Base-by-base conservation (phyloP, 2,888 invertebrate species). In the Caenorhabditis sp. region DNA sequence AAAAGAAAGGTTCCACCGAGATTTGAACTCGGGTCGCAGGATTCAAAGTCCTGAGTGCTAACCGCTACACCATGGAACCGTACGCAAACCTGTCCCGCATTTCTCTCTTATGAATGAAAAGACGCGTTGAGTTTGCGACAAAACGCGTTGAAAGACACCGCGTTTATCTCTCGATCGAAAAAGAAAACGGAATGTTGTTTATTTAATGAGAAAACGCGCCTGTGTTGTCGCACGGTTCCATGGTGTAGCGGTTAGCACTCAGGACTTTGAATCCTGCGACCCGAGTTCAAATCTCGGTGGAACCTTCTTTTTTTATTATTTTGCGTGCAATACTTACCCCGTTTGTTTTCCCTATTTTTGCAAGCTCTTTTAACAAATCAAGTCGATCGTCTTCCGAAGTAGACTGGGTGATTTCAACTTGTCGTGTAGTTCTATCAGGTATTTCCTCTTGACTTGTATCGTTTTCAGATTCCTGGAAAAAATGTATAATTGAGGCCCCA, bases 201-300 rank as follows among this genome's bases (percentile, higher is more conserved):
- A 21, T 53, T 53, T 21, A 55, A 55, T 55, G 8, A 3, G 17
- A 8, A 55, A 26, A 26, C 24, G 24, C 53, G 21, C 21, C 12
- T 53, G 23, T 21, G 23, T 19, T 36, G 14, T 37, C 5, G 10
- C 31, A 17, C 62, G 70, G 76, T 76, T 76, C 71, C 76, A 76
- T 78, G 80, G 80, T 78, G 80, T 80, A 80, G 78, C 72, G 78
- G 76, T 80, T 78, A 80, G 78, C 80, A 80, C 78, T 76, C 75
- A 76, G 76, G 78, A 78, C 78, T 80, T 68, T 78, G 74, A 78
- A 78, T 77, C 79, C 79, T 76, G 79, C 76, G 78, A 78, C 76
- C 66, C 71, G 76, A 76, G 78, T 78, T 78, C 78, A 68, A 76
- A 78, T 80, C 80, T 80, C 80, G 81, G 74, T 76, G 81, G 77